These are phyloP conservation scores for Lontra canadensis DNA, from an alignment of 2,113 vertebrate species.

Conservation along the genomic window DNA sequence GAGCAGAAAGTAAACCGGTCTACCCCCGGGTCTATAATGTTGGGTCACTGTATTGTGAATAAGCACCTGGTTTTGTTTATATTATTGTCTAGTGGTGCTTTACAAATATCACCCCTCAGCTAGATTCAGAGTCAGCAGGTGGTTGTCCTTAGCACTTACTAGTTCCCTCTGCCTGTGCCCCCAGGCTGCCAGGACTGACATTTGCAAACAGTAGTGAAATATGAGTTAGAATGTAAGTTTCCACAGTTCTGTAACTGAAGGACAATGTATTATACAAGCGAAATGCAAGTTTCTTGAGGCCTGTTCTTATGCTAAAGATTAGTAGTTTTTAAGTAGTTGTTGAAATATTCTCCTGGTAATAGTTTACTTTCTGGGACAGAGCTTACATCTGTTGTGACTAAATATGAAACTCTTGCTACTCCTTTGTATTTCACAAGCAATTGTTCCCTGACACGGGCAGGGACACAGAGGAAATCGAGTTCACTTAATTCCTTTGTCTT, in stretches of 20 bases:
- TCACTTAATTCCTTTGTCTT: constrained; percentile 53
- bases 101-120: not conserved
- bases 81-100: not conserved
- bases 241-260: not conserved
- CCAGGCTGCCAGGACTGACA: not conserved
- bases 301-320: not conserved
- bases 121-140: not conserved
- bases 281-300: not conserved
- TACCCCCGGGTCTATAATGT: too few species aligned
- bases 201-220: not conserved
- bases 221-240: not conserved
- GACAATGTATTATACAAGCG: not conserved
- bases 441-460: not conserved
- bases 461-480: not conserved
- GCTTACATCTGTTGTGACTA: not conserved
- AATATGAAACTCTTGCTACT: not conserved
- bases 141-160: not conserved
- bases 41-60: not conserved
- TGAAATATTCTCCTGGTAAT: not conserved
- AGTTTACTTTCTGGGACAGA: constrained; percentile 27
- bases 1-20: not conserved
- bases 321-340: not conserved
- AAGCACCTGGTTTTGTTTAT: not conserved
- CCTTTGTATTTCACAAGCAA: constrained; percentile 4
- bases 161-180: not conserved